These are phyloP conservation scores for Ophiothrix spiculata DNA, from an alignment of 35 echinoderm and acorn worm genomes.

Conservation along the genomic window DNA sequence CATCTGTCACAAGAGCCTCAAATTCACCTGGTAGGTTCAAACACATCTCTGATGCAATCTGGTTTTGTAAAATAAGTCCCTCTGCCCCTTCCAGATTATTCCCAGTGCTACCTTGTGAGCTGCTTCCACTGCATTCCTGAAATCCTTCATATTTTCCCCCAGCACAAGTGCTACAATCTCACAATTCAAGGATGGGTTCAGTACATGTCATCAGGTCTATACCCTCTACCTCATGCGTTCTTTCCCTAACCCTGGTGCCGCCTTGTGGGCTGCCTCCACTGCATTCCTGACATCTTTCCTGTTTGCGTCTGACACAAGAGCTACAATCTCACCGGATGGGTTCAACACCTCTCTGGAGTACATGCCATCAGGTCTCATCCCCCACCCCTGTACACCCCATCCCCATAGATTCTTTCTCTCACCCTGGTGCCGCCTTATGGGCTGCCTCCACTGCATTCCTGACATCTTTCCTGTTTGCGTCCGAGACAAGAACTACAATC, in stretches of 20 bases:
- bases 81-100: too few relatives aligned
- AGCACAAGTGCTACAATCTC: conserved; percentile 63
- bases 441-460: too few relatives aligned
- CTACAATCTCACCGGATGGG: conserved; percentile 53
- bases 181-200: conserved; percentile 32
- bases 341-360: conserved; percentile 69
- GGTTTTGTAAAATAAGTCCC: too few relatives aligned
- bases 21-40: too few relatives aligned
- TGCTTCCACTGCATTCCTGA: conserved; percentile 93
- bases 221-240: conserved; percentile 77
- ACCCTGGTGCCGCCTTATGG: too few relatives aligned
- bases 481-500: too few relatives aligned
- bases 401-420: too few relatives aligned
- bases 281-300: conserved; percentile 95
- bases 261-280: conserved; percentile 95
- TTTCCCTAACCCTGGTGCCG: conserved; percentile 85
- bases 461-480: too few relatives aligned
- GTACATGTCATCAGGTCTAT: conserved; percentile 91
- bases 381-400: conserved; percentile 84
- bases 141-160: conserved; percentile 85
- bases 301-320: conserved; percentile 75
- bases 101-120: conserved; percentile 99
- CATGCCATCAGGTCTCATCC: conserved; percentile 89
- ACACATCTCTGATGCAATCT: too few relatives aligned
- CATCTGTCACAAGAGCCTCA: too few relatives aligned